A percentile compares a stretch with the other conserved stretches of the same genome.
These are phyloP conservation scores for Poecilus cupreus DNA, from an alignment of 2,888 invertebrate species.

Conservation along the genomic window DNA sequence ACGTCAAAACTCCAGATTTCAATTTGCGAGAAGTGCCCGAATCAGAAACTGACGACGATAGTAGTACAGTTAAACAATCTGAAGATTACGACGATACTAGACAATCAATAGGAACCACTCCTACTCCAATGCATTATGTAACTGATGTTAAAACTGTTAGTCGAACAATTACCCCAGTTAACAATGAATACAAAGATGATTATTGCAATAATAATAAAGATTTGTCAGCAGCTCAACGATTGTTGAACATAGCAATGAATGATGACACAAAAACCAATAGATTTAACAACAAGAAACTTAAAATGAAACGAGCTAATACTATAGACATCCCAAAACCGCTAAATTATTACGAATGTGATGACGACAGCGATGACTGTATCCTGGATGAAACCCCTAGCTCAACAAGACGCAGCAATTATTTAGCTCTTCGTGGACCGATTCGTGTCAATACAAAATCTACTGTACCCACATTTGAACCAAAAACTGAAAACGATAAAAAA, in stretches of 20 bases:
- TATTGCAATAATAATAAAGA: not conserved
- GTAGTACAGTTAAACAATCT: conserved; percentile 66
- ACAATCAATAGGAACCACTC: conserved; percentile 25
- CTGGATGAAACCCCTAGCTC: conserved; percentile 66
- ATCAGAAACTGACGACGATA: conserved; percentile 65
- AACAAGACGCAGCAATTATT: conserved; percentile 69
- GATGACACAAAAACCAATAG: conserved; percentile 69
- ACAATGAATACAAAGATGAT: conserved; percentile 12
- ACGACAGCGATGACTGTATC: conserved; percentile 72
- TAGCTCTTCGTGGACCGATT: conserved; percentile 77
- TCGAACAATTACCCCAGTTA: conserved; percentile 46
- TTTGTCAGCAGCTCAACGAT: conserved; percentile 48
- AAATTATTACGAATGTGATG: conserved; percentile 72
- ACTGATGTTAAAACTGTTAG: conserved; percentile 39
- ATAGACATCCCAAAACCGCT: conserved; percentile 88
- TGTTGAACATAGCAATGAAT: conserved; percentile 63
- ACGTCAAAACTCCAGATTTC: not conserved
- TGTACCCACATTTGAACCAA: conserved; percentile 84
- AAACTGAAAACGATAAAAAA: conserved; percentile 90
- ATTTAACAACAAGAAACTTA: conserved; percentile 80
- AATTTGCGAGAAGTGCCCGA: not conserved
- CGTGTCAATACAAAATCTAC: conserved; percentile 74
- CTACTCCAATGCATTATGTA: conserved; percentile 51
- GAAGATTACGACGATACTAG: conserved; percentile 37
- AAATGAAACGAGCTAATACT: conserved; percentile 92